Percentiles rank a stretch among this genome's conserved stretches.
Evolutionary conservation across 2,888 invertebrate species (phyloP).

Genomic region (Nineta flava): DNA sequence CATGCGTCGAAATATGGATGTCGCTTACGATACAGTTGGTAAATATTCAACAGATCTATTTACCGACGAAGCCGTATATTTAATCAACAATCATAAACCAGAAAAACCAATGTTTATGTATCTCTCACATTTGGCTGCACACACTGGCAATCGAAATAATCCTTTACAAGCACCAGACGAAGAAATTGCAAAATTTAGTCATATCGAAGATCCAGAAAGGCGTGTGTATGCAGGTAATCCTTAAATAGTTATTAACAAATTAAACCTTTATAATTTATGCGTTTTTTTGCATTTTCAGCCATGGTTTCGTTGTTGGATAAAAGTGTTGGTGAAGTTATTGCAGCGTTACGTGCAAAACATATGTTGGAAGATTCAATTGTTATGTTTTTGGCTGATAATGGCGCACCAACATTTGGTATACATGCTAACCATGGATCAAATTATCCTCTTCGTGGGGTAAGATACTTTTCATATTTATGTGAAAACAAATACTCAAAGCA

Average conservation of each 20-base stretch:
- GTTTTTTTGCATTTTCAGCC: constrained; percentile 34
- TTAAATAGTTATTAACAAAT: neutral
- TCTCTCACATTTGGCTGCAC: constrained; percentile 50
- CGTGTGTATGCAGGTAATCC: constrained; percentile 49
- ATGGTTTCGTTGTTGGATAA: constrained; percentile 83
- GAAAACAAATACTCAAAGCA: neutral
- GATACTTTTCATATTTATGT: constrained; percentile 13
- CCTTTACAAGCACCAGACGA: constrained; percentile 58
- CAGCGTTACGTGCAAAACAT: constrained; percentile 46
- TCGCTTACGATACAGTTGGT: constrained; percentile 36
- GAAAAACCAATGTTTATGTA: constrained; percentile 48
- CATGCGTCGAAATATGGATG: constrained; percentile 39
- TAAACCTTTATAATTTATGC: neutral
- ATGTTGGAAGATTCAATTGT: constrained; percentile 74
- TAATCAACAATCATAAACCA: constrained; percentile 37
- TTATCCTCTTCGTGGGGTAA: constrained; percentile 61
- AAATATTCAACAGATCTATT: constrained; percentile 51
- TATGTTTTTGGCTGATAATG: constrained; percentile 80
- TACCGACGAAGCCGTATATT: constrained; percentile 43
- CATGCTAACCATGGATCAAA: constrained; percentile 66
- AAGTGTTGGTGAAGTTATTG: constrained; percentile 65
- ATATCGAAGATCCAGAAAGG: constrained; percentile 49
- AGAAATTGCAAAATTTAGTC: constrained; percentile 45
- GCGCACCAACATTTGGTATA: constrained; percentile 58
- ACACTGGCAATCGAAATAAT: constrained; percentile 43